Evolutionary conservation across 2,113 vertebrate species (phyloP).

Genomic region (Neoarius graeffei): DNA sequence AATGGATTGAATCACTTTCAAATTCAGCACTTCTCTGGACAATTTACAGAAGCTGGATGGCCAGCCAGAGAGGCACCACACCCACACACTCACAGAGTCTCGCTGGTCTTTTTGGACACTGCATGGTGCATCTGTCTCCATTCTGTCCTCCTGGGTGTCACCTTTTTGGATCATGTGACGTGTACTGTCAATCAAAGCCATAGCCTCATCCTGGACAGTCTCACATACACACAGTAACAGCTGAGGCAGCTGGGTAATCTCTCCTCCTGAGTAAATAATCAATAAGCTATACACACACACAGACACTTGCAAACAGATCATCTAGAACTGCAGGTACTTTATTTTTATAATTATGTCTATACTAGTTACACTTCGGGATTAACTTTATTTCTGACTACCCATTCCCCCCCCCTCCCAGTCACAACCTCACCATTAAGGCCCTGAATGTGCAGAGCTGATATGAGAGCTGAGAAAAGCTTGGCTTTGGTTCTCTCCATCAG

Average conservation of each 20-base stretch:
- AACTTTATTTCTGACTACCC: not conserved
- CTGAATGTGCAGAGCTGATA: conserved; percentile 91
- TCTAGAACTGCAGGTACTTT: not conserved
- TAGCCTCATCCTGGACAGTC: conserved; percentile 89
- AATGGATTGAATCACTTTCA: not conserved
- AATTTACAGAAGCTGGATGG: not conserved
- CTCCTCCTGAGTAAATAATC: conserved; percentile 73
- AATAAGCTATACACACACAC: not conserved
- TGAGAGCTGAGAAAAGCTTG: conserved; percentile 90
- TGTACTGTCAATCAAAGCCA: conserved; percentile 85
- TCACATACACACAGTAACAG: conserved; percentile 88
- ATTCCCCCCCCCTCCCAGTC: not conserved
- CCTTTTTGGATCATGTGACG: conserved; percentile 74
- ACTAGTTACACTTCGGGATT: not conserved
- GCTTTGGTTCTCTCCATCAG: conserved; percentile 94
- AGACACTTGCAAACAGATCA: no score
- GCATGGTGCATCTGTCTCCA: conserved; percentile 90
- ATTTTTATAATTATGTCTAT: not conserved
- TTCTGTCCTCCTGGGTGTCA: conserved; percentile 82
- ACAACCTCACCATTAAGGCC: conserved; percentile 81
- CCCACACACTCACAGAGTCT: conserved; percentile 81
- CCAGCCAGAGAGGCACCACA: not conserved
- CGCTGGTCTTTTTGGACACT: conserved; percentile 87
- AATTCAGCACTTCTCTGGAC: not conserved
- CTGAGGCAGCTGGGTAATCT: conserved; percentile 93